A percentile compares a stretch with the other conserved stretches of the same genome.
Evolutionary conservation across 2,113 vertebrate genomes (phyloP).

Genomic region (Calyptommatus sinebrachiatus): DNA sequence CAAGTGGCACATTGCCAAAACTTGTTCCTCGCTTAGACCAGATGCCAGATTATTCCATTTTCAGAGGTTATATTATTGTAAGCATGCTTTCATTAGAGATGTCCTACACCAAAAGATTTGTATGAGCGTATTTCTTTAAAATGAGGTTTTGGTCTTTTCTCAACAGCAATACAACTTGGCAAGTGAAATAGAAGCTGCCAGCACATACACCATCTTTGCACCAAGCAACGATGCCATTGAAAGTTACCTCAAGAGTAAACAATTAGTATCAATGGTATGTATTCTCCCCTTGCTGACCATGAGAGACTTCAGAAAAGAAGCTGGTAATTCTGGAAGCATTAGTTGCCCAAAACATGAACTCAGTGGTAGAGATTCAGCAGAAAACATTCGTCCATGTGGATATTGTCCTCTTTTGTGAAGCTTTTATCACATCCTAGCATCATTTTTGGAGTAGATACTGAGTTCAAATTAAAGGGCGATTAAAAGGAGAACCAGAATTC

Average conservation of each 20-base stretch:
- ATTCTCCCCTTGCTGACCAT: neutral
- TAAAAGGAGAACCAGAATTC: too few relatives aligned
- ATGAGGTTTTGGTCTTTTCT: conserved; percentile 34
- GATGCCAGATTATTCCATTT: conserved; percentile 83
- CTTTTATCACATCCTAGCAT: too few relatives aligned
- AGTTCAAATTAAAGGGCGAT: too few relatives aligned
- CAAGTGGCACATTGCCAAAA: conserved; percentile 73
- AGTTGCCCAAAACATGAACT: too few relatives aligned
- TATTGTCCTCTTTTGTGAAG: neutral
- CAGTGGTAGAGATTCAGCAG: too few relatives aligned
- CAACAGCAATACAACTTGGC: conserved; percentile 82
- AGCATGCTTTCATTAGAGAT: conserved; percentile 25
- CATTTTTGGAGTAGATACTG: too few relatives aligned
- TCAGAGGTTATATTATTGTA: conserved; percentile 82
- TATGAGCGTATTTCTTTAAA: neutral
- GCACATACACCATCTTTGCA: conserved; percentile 84
- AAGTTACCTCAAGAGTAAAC: conserved; percentile 74
- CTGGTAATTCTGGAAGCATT: neutral
- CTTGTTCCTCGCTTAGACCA: conserved; percentile 76
- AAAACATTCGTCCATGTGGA: neutral
- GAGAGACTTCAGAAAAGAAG: neutral
- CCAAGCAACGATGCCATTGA: conserved; percentile 81
- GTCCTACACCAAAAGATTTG: neutral
- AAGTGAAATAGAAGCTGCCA: conserved; percentile 70
- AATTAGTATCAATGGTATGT: conserved; percentile 74